Evolutionary conservation across 2,113 vertebrate species (phyloP).

Genomic region (Motacilla tschutschensis): DNA sequence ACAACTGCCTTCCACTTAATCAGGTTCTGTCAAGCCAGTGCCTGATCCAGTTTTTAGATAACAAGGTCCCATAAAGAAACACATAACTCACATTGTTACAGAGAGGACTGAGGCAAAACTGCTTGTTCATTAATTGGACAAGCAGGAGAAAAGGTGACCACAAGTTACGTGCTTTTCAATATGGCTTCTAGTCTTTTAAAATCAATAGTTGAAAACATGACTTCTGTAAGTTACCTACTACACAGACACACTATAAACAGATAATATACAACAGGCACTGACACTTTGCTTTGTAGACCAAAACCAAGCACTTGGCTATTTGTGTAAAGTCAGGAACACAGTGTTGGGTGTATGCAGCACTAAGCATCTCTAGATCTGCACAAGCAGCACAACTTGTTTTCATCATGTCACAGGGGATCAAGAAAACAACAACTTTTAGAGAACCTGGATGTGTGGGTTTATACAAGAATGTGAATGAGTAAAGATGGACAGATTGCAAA

Average conservation of each 20-base stretch:
- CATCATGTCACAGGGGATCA: neutral
- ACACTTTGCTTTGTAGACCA: neutral
- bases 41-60: neutral
- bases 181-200: neutral
- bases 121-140: neutral
- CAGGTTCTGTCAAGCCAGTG: neutral
- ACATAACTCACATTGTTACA: neutral
- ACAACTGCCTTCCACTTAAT: neutral
- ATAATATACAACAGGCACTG: neutral
- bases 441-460: neutral
- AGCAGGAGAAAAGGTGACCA: neutral
- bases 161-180: accelerated
- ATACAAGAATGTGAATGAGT: neutral
- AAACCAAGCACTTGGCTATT: neutral
- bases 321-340: neutral
- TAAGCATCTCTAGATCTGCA: neutral
- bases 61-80: neutral
- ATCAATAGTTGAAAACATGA: neutral
- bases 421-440: neutral
- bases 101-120: neutral
- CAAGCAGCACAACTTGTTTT: neutral
- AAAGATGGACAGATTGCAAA: neutral
- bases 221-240: neutral
- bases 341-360: neutral
- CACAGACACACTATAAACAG: neutral